Conservation (phyloP, 2,797 vertebrate genomes). For the Trachops cirrhosus region DNA sequence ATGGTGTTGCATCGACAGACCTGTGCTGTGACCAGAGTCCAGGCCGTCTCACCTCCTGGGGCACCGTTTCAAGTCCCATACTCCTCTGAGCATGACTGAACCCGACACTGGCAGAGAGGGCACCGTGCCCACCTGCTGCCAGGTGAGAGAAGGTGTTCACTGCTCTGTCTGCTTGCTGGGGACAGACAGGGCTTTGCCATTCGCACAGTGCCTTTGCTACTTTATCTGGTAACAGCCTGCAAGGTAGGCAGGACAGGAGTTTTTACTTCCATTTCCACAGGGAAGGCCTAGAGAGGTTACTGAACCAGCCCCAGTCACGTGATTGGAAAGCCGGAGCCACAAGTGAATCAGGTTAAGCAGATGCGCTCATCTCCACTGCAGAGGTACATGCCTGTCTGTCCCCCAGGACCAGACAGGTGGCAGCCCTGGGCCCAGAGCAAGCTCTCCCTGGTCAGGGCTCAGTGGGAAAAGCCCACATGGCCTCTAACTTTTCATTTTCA, state of each 20-base stretch:
- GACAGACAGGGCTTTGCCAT: background rate
- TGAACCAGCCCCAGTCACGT: background rate
- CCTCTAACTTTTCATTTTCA: background rate
- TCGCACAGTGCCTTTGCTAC: background rate
- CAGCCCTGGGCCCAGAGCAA: background rate
- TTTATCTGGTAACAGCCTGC: background rate
- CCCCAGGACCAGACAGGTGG: background rate
- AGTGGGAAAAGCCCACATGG: background rate
- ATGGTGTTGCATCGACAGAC: background rate
- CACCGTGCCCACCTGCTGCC: background rate
- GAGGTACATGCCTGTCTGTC: background rate
- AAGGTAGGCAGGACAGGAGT: background rate
- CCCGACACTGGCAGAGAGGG: background rate
- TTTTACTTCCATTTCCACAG: background rate
- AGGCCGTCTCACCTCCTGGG: background rate
- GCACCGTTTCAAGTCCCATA: background rate
- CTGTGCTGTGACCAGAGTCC: background rate
- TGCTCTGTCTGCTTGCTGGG: background rate
- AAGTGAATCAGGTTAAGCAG: background rate
- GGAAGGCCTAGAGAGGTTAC: background rate
- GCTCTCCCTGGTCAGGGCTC: background rate
- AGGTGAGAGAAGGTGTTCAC: background rate
- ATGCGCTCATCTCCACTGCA: background rate
- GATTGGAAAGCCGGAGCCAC: background rate
- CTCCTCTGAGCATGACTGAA: background rate